Percentiles rank a stretch among this genome's conserved stretches.
Conservation (phyloP, 2,888 invertebrate genomes). For the Thyatira batis region DNA sequence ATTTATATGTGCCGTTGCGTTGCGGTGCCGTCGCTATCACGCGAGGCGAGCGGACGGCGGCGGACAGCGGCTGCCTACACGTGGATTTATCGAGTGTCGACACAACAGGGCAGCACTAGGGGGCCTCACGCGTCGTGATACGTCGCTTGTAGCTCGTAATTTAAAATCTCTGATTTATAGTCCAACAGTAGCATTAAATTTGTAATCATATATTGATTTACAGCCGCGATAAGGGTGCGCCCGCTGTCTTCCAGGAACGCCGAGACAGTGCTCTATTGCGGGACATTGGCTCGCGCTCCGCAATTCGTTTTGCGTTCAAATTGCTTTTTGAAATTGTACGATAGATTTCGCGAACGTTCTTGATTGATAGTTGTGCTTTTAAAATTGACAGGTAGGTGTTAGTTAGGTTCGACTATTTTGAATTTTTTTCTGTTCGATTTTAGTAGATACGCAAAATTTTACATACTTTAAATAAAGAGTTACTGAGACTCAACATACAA, state of each 20-base stretch:
- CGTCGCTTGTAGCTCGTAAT: conserved; percentile 78
- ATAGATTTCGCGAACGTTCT: not conserved
- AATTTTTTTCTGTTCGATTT: no score
- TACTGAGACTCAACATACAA: no score
- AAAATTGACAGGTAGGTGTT: not conserved
- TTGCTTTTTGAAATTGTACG: conserved; percentile 50
- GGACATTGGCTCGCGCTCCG: conserved; percentile 26
- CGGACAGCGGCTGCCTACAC: conserved; percentile 21
- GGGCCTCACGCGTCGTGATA: conserved; percentile 78
- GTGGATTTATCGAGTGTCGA: conserved; percentile 74
- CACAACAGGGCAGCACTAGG: conserved; percentile 76
- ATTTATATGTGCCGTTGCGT: conserved; percentile 39
- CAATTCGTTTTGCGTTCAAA: conserved; percentile 52
- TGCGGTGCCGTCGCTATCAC: conserved; percentile 39
- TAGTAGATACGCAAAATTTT: no score
- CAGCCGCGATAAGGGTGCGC: conserved; percentile 74
- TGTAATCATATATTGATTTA: conserved; percentile 83
- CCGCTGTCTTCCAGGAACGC: conserved; percentile 71
- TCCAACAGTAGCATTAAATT: conserved; percentile 82
- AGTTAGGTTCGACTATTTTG: no score
- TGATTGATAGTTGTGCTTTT: not conserved
- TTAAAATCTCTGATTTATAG: conserved; percentile 81
- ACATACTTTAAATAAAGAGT: no score
- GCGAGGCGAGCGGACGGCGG: conserved; percentile 17
- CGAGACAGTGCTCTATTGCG: conserved; percentile 51